phyloP scores from a whole-genome alignment of 2,113 vertebrate species.

The Engraulis encrasicolus region DNA sequence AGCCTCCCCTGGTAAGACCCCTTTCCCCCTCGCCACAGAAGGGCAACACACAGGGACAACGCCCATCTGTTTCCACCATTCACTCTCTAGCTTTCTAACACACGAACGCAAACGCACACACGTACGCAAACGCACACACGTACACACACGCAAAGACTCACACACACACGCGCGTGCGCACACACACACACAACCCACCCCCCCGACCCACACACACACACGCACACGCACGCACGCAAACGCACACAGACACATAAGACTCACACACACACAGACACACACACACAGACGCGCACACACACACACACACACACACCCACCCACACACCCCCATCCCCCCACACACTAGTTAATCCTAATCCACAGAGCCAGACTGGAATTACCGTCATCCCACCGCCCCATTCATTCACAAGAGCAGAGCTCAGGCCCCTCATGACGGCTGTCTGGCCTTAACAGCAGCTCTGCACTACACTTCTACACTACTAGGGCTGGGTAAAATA shows the following conservation, averaged over 20 bases:
- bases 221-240: background rate
- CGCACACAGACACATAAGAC: too few relatives aligned
- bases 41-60: background rate
- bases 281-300: too few relatives aligned
- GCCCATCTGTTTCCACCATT: background rate
- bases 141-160: too few relatives aligned
- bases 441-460: slow-evolving; percentile 29
- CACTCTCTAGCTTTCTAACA: background rate
- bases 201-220: too few relatives aligned
- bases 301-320: too few relatives aligned
- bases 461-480: background rate
- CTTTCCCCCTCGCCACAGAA: background rate
- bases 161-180: too few relatives aligned
- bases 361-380: slow-evolving; percentile 56
- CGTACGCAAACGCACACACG: too few relatives aligned
- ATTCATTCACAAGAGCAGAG: slow-evolving; percentile 49
- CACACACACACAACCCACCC: too few relatives aligned
- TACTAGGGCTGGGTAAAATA: too few relatives aligned
- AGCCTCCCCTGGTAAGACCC: background rate
- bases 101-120: background rate
- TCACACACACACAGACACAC: too few relatives aligned
- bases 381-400: slow-evolving; percentile 44
- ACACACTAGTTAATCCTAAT: slow-evolving; percentile 42
- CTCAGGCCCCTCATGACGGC: slow-evolving; percentile 65
- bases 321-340: too few relatives aligned